Evolutionary conservation across 2,888 invertebrate genomes (phyloP).

Genomic region (Marasmarcha lunaedactyla): DNA sequence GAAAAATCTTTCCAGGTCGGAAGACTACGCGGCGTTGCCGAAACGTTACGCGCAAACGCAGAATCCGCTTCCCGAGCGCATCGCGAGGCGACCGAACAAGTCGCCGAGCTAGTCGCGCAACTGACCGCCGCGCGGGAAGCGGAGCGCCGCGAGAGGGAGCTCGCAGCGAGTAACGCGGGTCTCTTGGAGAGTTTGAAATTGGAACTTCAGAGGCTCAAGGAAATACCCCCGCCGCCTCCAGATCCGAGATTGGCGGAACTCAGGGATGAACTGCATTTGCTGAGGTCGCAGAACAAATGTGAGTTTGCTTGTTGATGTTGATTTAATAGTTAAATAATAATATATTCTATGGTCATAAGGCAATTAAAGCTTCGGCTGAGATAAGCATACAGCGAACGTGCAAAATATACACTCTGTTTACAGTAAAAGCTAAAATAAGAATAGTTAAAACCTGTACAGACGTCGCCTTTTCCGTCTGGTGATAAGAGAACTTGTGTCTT

Average conservation of each 20-base stretch:
- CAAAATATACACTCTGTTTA: too few relatives aligned
- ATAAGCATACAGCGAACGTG: too few relatives aligned
- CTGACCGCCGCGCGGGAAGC: constrained; percentile 57
- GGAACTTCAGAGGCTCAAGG: constrained; percentile 74
- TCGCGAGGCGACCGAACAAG: constrained; percentile 63
- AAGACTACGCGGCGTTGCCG: constrained; percentile 62
- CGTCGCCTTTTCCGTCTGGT: too few relatives aligned
- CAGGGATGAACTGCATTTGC: constrained; percentile 77
- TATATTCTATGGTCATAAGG: too few relatives aligned
- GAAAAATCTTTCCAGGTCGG: constrained; percentile 60
- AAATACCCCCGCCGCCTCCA: constrained; percentile 75
- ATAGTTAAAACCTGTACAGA: too few relatives aligned
- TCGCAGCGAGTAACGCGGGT: constrained; percentile 63
- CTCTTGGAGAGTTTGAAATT: constrained; percentile 74
- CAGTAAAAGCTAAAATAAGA: too few relatives aligned
- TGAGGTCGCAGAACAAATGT: constrained; percentile 84
- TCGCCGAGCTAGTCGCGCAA: constrained; percentile 56
- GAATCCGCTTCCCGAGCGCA: constrained; percentile 67
- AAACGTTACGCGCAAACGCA: constrained; percentile 70
- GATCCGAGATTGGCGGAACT: constrained; percentile 81
- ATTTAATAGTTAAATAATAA: constrained; percentile 7
- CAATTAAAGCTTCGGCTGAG: too few relatives aligned
- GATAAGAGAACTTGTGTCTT: too few relatives aligned
- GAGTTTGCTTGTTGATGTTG: constrained; percentile 24
- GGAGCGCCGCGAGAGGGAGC: constrained; percentile 61